These are phyloP conservation scores for Polymixis lichenea DNA, from an alignment of 2,888 invertebrate genomes.

Conservation along the genomic window DNA sequence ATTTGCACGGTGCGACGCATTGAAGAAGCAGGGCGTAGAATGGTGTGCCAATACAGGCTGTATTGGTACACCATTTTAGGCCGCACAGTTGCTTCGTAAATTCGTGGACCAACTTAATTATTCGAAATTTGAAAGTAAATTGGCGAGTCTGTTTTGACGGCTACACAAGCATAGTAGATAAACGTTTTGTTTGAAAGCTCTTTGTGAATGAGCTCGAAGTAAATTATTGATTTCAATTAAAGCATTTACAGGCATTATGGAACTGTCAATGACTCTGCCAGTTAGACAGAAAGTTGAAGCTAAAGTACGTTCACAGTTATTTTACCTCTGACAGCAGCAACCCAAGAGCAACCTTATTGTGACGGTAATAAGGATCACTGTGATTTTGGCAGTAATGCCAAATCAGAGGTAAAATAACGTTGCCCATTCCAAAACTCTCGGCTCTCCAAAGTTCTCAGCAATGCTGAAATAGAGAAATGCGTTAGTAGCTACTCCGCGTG, in stretches of 20 bases:
- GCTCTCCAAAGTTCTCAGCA: too few species aligned
- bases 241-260: not conserved
- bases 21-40: too few species aligned
- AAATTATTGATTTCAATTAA: not conserved
- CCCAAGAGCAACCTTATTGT: too few species aligned
- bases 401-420: too few species aligned
- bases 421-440: too few species aligned
- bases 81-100: not conserved
- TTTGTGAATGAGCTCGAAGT: not conserved
- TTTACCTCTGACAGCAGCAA: too few species aligned
- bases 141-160: conserved; percentile 1
- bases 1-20: not conserved
- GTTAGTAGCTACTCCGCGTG: too few species aligned
- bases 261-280: not conserved
- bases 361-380: too few species aligned
- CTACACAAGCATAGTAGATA: not conserved
- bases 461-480: too few species aligned
- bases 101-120: conserved; percentile 5
- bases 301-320: too few species aligned
- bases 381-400: too few species aligned
- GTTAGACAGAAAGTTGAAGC: not conserved
- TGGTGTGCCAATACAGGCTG: not conserved
- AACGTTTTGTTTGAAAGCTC: not conserved
- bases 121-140: not conserved
- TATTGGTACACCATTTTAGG: not conserved